Evolutionary conservation across 2,888 invertebrate genomes (phyloP), one percentile per base, ranked within the genome.

Genomic region (Melangyna quadrimaculata): DNA sequence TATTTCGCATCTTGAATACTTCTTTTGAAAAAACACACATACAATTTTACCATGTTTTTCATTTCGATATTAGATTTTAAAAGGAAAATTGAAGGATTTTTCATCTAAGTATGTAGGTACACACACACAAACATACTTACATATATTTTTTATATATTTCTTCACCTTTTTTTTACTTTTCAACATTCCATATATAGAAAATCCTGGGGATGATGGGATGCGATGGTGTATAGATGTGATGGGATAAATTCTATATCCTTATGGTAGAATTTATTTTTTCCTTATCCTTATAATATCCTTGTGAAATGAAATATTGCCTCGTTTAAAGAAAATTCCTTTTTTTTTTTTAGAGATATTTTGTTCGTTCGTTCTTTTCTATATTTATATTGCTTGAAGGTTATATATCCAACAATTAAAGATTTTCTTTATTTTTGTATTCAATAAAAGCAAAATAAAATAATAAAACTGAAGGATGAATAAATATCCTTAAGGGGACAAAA

Each of bases 271-370:
- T 78, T 83, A 65, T 69, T 77, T 69, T 77, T 75, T 77, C 29
- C 71, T 72, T 32, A 59, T 75, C 45, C 45, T 51, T 72, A 29
- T 67, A 43, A 57, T 80, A 86, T 86, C 81, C 86, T 72, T 81
- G 77, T 51, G 81, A 81, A 78, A 86, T 86, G 81, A 86, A 78
- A 86, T 81, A 86, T 78, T 73, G 72, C 75, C 75, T 79, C 80
- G 75, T 80, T 84, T 79, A 19, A 35, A 43, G 40, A 65, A 71
- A 63, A 51, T 79, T 81, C 24, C 22, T 65, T 69, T 74, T 12
- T 10, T 37, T 53, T 53, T 27, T 57, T n/a, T 59, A 17, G 32
- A 22, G 7, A 14, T 29, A 29, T 37, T 61, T 29, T 67, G 55
- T 35, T 14, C 45, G 55, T 35, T 14, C 45, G 19, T 37, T 70